Conservation (phyloP, 2,888 invertebrate species). For the Acanthosepion esculentum region DNA sequence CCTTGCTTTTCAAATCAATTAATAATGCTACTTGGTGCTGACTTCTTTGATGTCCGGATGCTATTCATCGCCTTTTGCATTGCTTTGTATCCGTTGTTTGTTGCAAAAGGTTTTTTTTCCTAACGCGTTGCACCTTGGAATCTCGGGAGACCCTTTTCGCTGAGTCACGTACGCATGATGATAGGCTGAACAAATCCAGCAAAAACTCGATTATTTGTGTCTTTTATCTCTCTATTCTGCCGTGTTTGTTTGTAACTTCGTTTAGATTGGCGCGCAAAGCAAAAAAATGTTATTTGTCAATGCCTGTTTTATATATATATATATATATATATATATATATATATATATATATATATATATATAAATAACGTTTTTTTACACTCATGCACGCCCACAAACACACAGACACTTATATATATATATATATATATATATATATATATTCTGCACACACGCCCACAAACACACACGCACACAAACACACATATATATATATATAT, state of each 20-base stretch:
- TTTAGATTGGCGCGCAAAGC: background rate
- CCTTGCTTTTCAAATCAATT: background rate
- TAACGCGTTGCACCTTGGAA: background rate
- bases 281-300: background rate
- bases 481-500: too few species aligned
- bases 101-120: background rate
- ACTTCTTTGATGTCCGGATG: background rate
- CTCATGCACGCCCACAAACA: background rate
- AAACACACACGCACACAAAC: too few species aligned
- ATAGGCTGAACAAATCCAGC: background rate
- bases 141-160: slow-evolving; percentile 7
- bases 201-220: background rate
- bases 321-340: too few species aligned
- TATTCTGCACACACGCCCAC: too few species aligned
- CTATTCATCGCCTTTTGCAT: background rate
- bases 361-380: background rate
- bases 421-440: too few species aligned
- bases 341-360: background rate
- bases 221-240: background rate
- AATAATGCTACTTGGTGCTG: background rate
- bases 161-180: background rate
- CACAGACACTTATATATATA: background rate
- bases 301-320: too few species aligned
- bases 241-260: background rate
- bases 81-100: background rate